phyloP scores from a whole-genome alignment of 2,888 invertebrate genomes.

The Ennomos erosarius region DNA sequence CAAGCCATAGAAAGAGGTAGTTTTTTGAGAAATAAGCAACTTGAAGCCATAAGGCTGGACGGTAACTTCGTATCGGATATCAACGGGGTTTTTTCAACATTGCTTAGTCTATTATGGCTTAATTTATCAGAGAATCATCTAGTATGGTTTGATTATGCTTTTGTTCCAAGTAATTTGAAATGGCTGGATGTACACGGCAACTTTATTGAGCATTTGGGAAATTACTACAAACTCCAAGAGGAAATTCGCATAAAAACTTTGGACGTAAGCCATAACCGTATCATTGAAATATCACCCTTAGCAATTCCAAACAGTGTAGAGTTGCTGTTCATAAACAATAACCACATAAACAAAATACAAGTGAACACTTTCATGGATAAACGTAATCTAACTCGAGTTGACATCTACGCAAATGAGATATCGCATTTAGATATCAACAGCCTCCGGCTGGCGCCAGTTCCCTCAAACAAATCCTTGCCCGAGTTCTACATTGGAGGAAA shows the following conservation, averaged over 20 bases:
- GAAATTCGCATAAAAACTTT: slow-evolving; percentile 92
- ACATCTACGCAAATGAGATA: slow-evolving; percentile 95
- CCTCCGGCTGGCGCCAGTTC: slow-evolving; percentile 90
- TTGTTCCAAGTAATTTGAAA: slow-evolving; percentile 94
- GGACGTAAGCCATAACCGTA: slow-evolving; percentile 95
- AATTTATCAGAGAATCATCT: slow-evolving; percentile 96
- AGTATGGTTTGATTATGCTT: slow-evolving; percentile 97
- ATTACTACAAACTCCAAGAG: slow-evolving; percentile 94
- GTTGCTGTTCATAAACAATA: slow-evolving; percentile 94
- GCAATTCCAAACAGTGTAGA: slow-evolving; percentile 95
- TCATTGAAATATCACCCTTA: slow-evolving; percentile 91
- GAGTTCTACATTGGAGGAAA: slow-evolving; percentile 97
- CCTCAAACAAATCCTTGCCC: slow-evolving; percentile 90
- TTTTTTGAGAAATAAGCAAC: slow-evolving; percentile 91
- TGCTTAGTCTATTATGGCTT: slow-evolving; percentile 92
- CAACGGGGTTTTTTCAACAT: slow-evolving; percentile 94
- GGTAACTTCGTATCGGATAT: slow-evolving; percentile 95
- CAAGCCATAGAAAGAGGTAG: slow-evolving; percentile 93
- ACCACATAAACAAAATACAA: slow-evolving; percentile 92
- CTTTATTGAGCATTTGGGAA: slow-evolving; percentile 93
- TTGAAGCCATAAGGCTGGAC: slow-evolving; percentile 95
- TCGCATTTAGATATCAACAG: slow-evolving; percentile 93
- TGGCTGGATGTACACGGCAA: slow-evolving; percentile 96
- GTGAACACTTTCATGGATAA: slow-evolving; percentile 95
- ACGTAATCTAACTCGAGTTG: slow-evolving; percentile 92